Percentiles rank a stretch among this genome's conserved stretches.
These are phyloP conservation scores for Sciaenops ocellatus DNA, from an alignment of 2,797 vertebrate genomes.

Conservation along the genomic window DNA sequence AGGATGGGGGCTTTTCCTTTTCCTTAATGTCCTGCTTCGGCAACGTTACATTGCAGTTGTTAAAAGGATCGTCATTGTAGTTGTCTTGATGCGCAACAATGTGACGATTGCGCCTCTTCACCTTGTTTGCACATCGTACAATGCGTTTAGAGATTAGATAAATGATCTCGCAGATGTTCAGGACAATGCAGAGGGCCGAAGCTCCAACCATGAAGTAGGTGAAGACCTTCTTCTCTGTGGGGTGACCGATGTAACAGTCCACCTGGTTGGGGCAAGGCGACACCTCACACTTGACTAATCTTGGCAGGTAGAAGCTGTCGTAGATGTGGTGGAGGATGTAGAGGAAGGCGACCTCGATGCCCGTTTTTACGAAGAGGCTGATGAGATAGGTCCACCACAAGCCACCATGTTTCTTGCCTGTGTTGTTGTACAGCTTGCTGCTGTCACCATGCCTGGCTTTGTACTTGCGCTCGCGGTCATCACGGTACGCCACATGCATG, in stretches of 20 bases:
- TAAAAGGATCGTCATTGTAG: constrained; percentile 76
- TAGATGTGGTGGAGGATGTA: constrained; percentile 95
- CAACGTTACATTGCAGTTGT: constrained; percentile 62
- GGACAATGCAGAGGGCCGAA: constrained; percentile 93
- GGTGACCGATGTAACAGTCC: constrained; percentile 97
- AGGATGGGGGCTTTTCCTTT: constrained; percentile 72
- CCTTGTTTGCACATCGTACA: constrained; percentile 60
- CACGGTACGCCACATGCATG: constrained; percentile 96
- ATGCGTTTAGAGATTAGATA: constrained; percentile 93
- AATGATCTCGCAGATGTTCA: constrained; percentile 95
- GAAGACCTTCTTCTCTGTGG: constrained; percentile 97
- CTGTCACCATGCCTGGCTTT: constrained; percentile 85
- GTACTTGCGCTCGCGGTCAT: constrained; percentile 92
- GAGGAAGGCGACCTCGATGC: constrained; percentile 92
- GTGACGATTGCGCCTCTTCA: constrained; percentile 44
- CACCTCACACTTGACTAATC: constrained; percentile 91
- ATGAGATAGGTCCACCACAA: constrained; percentile 99
- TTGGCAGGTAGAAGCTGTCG: constrained; percentile 93
- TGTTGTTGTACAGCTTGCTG: constrained; percentile 89
- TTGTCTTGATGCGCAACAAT: neutral
- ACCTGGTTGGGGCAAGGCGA: constrained; percentile 93
- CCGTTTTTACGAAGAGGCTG: constrained; percentile 93
- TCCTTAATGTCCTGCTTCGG: constrained; percentile 53
- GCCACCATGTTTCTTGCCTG: constrained; percentile 95
- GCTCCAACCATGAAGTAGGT: constrained; percentile 99